Evolutionary conservation across 2,888 invertebrate species (phyloP), one percentile per base, ranked within the genome.

Genomic region (Dromius quadrimaculatus): DNA sequence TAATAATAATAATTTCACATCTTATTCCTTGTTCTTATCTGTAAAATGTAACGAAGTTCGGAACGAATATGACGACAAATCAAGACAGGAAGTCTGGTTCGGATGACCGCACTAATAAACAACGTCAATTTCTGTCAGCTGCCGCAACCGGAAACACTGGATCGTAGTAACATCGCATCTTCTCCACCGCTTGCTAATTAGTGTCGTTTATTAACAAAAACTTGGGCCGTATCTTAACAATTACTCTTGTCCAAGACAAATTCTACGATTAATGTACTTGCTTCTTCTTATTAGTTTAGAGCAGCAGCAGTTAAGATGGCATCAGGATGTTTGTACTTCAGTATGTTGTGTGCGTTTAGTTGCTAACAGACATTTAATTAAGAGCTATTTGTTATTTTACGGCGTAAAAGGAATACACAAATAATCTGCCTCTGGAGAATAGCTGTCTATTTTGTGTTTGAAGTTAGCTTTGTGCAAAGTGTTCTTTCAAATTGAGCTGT

Each of bases 241-340:
- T 62, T 68, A 64, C 50, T 64, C 64, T 64, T 64, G 68, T 59
- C 59, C 59, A 34, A 68, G 59, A 59, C 68, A 68, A 68, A 68
- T 59, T 68, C 68, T 65, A 68, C 68, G 68, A 68, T 68, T 68
- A 68, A 68, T 68, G 68, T 68, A 68, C 68, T 68, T 32, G 68
- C 59, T 68, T 68, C 68, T 68, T 68, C 68, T 57, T 68, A 59
- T 68, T 68, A 68, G 68, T 68, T 57, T 66, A 20, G 57, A 28
- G 41, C 63, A 15, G 45, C 41, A 41, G n/a, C 41, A 41, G n/a
- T 11, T 15, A 41, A 15, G 15, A n/a, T 15, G 8, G 41, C 41
- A 15, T 15, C n/a, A 8, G 8, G 57, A 28, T 32, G 57, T 32
- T 19, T 61, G 61, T 61, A 61, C 15, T 34, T 50, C 23, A n/a